These are phyloP conservation scores for Agrochola lota DNA, from an alignment of 2,888 invertebrate genomes.

Conservation along the genomic window DNA sequence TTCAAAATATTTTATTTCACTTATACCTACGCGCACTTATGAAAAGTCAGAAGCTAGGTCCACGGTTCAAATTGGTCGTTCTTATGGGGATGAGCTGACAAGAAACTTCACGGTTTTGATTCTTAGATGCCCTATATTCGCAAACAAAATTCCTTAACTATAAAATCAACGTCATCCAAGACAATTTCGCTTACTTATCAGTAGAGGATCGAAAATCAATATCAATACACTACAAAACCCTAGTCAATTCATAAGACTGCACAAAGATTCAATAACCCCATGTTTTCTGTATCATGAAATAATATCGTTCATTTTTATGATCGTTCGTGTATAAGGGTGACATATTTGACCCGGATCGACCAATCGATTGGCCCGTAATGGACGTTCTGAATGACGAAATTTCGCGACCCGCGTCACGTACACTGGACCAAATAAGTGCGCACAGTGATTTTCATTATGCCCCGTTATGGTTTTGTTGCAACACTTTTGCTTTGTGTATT, in stretches of 20 bases:
- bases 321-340: conserved; percentile 56
- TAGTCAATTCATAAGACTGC: conserved; percentile 48
- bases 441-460: conserved; percentile 76
- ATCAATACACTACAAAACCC: conserved; percentile 10
- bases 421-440: conserved; percentile 71
- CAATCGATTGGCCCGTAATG: conserved; percentile 70
- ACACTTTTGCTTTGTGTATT: conserved; percentile 58
- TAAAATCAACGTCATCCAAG: not conserved
- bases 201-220: not conserved
- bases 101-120: too few relatives aligned
- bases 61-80: too few relatives aligned
- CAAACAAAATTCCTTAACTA: not conserved
- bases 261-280: conserved; percentile 58
- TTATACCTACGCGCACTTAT: too few relatives aligned
- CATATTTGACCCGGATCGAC: conserved; percentile 69
- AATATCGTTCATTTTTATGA: conserved; percentile 63
- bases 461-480: conserved; percentile 61
- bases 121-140: too few relatives aligned
- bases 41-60: too few relatives aligned
- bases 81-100: too few relatives aligned
- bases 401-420: conserved; percentile 74
- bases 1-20: too few relatives aligned
- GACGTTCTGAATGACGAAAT: conserved; percentile 64
- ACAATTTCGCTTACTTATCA: not conserved
- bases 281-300: conserved; percentile 62